Evolutionary conservation across 2,113 vertebrate species (phyloP).

Genomic region (Eolophus roseicapilla): DNA sequence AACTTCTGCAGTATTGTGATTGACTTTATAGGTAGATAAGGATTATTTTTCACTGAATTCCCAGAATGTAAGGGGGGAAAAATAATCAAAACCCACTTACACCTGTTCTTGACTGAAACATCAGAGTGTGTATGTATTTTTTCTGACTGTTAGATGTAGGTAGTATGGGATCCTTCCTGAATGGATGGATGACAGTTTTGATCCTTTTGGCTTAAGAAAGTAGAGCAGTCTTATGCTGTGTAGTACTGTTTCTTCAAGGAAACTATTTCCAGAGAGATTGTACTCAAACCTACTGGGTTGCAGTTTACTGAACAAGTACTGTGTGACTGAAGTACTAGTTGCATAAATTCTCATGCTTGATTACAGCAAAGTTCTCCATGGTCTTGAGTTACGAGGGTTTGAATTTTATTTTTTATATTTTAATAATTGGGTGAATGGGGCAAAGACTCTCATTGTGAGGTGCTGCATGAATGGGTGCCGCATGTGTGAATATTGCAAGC

Average conservation of each 20-base stretch:
- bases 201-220: neutral
- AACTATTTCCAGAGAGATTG: neutral
- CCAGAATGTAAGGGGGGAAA: neutral
- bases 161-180: neutral
- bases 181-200: neutral
- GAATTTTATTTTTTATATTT: neutral
- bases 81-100: neutral
- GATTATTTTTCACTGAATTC: neutral
- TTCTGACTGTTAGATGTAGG: neutral
- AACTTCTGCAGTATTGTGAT: neutral
- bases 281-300: neutral
- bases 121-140: neutral
- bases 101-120: neutral
- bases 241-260: conserved; percentile 32
- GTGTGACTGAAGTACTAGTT: neutral
- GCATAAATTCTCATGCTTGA: neutral
- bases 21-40: neutral
- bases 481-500: neutral
- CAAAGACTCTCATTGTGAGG: neutral
- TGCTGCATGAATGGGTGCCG: neutral
- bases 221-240: neutral
- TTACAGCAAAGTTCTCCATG: neutral
- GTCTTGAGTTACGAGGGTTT: neutral
- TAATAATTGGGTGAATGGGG: neutral
- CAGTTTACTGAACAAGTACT: neutral